A percentile compares a stretch with the other conserved stretches of the same genome.
Conservation (phyloP, 1,140 invertebrate species). For the Drosophila bipectinata region DNA sequence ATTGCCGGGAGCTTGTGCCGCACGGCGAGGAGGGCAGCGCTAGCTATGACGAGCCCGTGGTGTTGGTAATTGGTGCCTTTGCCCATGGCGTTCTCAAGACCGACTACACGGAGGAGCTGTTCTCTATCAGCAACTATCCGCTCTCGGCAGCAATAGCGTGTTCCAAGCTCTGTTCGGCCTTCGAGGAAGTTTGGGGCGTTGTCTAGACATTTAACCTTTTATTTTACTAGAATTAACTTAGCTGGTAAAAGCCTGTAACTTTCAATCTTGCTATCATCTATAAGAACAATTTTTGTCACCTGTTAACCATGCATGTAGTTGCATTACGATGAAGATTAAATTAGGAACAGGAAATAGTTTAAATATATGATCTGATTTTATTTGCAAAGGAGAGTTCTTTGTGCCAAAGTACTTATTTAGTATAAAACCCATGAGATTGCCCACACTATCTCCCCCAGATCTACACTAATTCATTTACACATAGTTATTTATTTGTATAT, state of each 20-base stretch:
- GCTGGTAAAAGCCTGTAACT: constrained; percentile 3
- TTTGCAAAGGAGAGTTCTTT: not conserved
- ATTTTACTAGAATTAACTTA: constrained; percentile 16
- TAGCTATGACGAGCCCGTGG: constrained; percentile 91
- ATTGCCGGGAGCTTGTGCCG: constrained; percentile 92
- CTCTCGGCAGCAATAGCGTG: constrained; percentile 98
- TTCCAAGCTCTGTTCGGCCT: constrained; percentile 97
- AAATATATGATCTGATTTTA: not conserved
- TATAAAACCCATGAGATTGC: too few relatives aligned
- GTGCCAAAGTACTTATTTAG: not conserved
- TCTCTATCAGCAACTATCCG: constrained; percentile 98
- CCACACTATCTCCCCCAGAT: not conserved
- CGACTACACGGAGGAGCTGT: constrained; percentile 95
- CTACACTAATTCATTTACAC: not conserved
- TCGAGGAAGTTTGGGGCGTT: constrained; percentile 98
- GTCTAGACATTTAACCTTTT: constrained; percentile 84
- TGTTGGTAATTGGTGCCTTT: constrained; percentile 97
- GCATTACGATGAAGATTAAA: not conserved
- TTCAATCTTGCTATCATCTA: too few relatives aligned
- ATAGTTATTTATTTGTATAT: constrained; percentile 55
- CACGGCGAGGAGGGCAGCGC: constrained; percentile 68
- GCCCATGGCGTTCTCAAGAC: constrained; percentile 96
- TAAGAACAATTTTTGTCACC: too few relatives aligned
- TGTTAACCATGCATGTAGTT: not conserved
- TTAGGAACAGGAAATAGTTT: not conserved